Base-by-base conservation (phyloP, 2,113 vertebrate species). In the Holacanthus passer region DNA sequence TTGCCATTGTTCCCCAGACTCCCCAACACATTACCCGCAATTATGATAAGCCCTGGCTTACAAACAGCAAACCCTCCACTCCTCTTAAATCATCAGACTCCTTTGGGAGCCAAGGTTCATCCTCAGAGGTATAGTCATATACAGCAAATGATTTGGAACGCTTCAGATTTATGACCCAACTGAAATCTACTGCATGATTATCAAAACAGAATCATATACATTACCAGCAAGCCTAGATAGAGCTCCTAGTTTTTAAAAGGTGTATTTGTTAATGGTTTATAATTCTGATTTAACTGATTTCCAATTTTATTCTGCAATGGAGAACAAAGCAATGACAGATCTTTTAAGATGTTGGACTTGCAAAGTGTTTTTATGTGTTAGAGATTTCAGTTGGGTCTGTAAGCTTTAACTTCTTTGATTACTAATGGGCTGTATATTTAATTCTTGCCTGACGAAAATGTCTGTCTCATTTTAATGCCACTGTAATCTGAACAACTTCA, bases 31-130 rank as follows among this genome's bases (percentile, higher is more conserved):
- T 99, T 96, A 97, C 95, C 96, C 98, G 98, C 96, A 99, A 99
- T 98, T 99, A 99, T 96, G 98, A 98, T 99, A 99, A 99, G 94
- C 98, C 98, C 91, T 99, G 98, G 98, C 96, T 99, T 96, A 96
- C 96, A 98, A 99, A 99, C 98, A 99, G 97, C 98, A 99, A 99
- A 97, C 94, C 97, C 92, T 96, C 96, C 95, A 96, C 96, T 96
- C 96, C 98, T 94, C 94, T 97, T 98, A 99, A 98, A 92, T 95
- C 96, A 94, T 94, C 97, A 90, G 98, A 99, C 94, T 96, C 97
- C 96, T 96, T 97, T 95, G 97, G 96, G 92, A 97, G 94, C 94
- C 95, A 96, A 93, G 96, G 96, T 92, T 96, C 98, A 85, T 98
- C 98, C 92, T 93, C 96, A 95, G 98, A 99, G 98, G 98, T 99